Conservation (phyloP, 1,140 invertebrate species). For the Caenorhabditis remanei region DNA sequence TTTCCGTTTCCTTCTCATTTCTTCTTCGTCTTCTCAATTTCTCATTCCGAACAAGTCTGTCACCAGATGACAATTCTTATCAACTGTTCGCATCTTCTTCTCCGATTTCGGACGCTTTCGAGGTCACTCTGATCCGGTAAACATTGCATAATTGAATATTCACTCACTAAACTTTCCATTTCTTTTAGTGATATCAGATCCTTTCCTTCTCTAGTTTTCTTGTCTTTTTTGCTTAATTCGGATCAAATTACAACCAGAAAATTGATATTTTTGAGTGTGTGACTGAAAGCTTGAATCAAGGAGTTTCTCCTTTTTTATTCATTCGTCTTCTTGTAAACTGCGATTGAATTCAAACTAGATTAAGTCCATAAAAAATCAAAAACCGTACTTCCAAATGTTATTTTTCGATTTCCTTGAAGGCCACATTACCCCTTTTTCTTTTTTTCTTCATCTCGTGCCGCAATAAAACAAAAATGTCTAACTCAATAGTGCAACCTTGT, state of each 20-base stretch:
- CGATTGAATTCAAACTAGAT: too few species aligned
- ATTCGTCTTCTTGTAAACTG: too few species aligned
- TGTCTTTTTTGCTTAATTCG: slow-evolving; percentile 15
- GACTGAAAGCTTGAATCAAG: not conserved
- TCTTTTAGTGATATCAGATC: slow-evolving; percentile 16
- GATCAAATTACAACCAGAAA: slow-evolving; percentile 36
- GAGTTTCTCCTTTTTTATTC: not conserved
- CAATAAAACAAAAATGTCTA: too few species aligned
- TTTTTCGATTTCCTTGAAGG: too few species aligned
- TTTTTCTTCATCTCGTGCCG: too few species aligned
- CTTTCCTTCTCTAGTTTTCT: not conserved
- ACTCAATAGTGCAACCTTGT: too few species aligned
- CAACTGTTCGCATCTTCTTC: slow-evolving; percentile 37
- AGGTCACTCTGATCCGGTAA: slow-evolving; percentile 44
- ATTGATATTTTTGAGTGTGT: slow-evolving; percentile 7
- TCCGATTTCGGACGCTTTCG: slow-evolving; percentile 32
- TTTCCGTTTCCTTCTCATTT: not conserved
- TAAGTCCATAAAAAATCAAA: too few species aligned
- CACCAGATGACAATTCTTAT: slow-evolving; percentile 36
- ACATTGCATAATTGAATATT: slow-evolving; percentile 55
- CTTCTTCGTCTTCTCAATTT: not conserved
- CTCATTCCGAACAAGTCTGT: slow-evolving; percentile 17
- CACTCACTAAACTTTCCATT: slow-evolving; percentile 20
- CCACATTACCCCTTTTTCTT: too few species aligned
- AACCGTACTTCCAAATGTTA: too few species aligned